Conservation (phyloP, 1,140 invertebrate genomes). For the Epicauta chinensis region DNA sequence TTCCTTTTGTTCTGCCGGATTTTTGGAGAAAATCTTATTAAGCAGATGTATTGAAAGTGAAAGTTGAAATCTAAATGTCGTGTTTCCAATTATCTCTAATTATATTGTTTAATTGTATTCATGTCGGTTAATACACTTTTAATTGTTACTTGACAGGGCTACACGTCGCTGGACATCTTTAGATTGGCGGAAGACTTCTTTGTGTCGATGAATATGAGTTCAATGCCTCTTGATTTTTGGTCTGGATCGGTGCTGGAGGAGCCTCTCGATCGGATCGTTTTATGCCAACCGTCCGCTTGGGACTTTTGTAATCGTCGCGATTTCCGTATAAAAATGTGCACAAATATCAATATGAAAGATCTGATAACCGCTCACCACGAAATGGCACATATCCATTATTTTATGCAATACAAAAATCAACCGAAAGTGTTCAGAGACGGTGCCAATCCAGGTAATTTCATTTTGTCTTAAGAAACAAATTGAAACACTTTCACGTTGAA, state of each 20-base stretch:
- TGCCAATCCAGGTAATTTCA: constrained; percentile 77
- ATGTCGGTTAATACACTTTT: background rate
- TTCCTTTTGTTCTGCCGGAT: no score
- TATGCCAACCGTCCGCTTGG: constrained; percentile 87
- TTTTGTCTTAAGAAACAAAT: no score
- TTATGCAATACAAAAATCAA: constrained; percentile 74
- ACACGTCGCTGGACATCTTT: constrained; percentile 71
- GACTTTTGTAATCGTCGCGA: constrained; percentile 87
- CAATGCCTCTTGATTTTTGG: constrained; percentile 78
- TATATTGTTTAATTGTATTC: background rate
- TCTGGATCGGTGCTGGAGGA: constrained; percentile 69
- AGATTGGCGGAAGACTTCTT: constrained; percentile 80
- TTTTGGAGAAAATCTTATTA: no score
- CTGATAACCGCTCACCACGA: constrained; percentile 90
- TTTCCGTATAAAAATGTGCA: constrained; percentile 93
- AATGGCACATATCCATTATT: constrained; percentile 89
- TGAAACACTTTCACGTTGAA: no score
- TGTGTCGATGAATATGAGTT: constrained; percentile 74
- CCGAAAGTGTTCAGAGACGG: constrained; percentile 83
- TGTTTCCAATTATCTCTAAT: background rate
- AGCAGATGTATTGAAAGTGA: no score
- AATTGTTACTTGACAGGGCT: constrained; percentile 55
- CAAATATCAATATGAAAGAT: constrained; percentile 80
- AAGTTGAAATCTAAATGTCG: no score
- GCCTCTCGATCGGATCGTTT: constrained; percentile 62